These are phyloP conservation scores for Scaptomyza pallida DNA, from an alignment of 1,140 invertebrate genomes.

Conservation along the genomic window DNA sequence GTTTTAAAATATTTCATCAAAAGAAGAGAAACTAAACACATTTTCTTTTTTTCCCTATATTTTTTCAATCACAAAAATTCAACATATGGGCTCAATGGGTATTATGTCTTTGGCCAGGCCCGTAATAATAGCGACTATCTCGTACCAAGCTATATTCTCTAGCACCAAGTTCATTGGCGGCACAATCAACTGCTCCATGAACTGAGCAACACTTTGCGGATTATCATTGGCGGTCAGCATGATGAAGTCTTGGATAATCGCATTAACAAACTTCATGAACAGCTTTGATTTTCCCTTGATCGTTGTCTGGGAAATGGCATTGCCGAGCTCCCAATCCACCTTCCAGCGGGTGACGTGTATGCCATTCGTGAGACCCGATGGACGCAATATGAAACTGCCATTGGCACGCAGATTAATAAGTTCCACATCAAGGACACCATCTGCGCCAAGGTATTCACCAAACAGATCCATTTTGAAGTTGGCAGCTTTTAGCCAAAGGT, in stretches of 20 bases:
- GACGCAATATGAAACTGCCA: conserved; percentile 71
- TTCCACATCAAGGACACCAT: conserved; percentile 59
- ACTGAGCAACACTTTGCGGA: conserved; percentile 55
- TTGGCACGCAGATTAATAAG: conserved; percentile 59
- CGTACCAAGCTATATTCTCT: conserved; percentile 68
- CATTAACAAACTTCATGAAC: conserved; percentile 60
- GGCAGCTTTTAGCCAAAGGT: conserved; percentile 45
- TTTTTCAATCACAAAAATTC: not conserved
- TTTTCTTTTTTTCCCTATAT: too few relatives aligned
- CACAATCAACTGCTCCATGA: conserved; percentile 62
- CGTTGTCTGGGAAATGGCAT: conserved; percentile 55
- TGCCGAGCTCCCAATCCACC: conserved; percentile 53
- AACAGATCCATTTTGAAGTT: conserved; percentile 62
- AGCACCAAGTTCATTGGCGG: conserved; percentile 60
- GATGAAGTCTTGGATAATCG: conserved; percentile 64
- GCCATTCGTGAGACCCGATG: conserved; percentile 36
- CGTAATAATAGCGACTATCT: conserved; percentile 69
- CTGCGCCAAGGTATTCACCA: conserved; percentile 38
- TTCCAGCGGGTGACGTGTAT: conserved; percentile 60
- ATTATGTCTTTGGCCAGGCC: conserved; percentile 60
- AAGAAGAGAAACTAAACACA: not conserved
- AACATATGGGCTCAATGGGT: conserved; percentile 71
- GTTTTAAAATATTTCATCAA: not conserved
- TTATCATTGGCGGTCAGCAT: conserved; percentile 65
- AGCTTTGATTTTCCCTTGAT: conserved; percentile 57